These are phyloP conservation scores for Pygathrix nemaeus DNA, from an alignment of 2,113 vertebrate genomes.

Conservation along the genomic window DNA sequence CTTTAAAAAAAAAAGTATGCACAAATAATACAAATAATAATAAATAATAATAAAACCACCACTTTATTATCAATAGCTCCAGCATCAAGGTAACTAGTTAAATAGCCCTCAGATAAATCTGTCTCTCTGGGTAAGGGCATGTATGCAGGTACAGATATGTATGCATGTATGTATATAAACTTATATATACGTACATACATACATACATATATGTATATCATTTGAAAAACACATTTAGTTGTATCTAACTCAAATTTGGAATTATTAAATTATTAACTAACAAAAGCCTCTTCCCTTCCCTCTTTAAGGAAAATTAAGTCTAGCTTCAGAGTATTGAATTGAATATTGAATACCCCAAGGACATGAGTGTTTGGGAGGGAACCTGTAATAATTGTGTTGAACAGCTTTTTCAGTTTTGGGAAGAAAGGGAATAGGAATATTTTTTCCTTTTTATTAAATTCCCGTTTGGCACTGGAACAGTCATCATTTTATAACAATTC, in stretches of 20 bases:
- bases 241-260: constrained; percentile 64
- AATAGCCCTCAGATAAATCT: constrained; percentile 62
- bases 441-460: constrained; percentile 73
- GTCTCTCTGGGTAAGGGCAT: constrained; percentile 65
- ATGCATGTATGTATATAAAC: neutral
- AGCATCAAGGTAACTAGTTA: neutral
- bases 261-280: constrained; percentile 76
- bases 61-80: neutral
- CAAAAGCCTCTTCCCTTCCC: constrained; percentile 69
- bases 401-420: constrained; percentile 69
- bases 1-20: neutral
- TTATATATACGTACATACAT: neutral
- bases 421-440: constrained; percentile 60
- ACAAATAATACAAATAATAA: neutral
- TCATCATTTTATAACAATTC: neutral
- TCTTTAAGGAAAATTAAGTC: constrained; percentile 69
- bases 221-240: neutral
- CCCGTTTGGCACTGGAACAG: constrained; percentile 50
- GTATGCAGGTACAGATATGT: neutral
- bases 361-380: constrained; percentile 68
- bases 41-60: neutral
- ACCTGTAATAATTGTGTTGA: constrained; percentile 76
- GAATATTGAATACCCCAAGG: constrained; percentile 41
- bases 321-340: constrained; percentile 70
- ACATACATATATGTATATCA: neutral